Percentiles rank a stretch among this genome's conserved stretches.
Evolutionary conservation across 35 echinoderm and acorn worm species (phyloP).

Genomic region (Heliocidaris erythrogramma): DNA sequence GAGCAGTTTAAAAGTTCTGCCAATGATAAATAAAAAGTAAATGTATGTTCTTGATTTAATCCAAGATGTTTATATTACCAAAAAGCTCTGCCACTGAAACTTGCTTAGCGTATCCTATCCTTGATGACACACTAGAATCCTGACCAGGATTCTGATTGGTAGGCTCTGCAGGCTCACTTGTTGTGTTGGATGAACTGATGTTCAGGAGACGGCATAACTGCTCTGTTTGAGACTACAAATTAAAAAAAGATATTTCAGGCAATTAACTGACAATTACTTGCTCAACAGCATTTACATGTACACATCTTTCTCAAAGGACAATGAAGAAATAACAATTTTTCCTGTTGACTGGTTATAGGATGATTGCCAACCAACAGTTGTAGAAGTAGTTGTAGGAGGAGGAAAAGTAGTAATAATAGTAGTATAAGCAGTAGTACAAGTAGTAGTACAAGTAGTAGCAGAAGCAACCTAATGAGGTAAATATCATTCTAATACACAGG

Average conservation of each 20-base stretch:
- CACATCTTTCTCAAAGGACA: background rate
- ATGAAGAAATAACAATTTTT: background rate
- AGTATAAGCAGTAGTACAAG: too few species aligned
- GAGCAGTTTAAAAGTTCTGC: too few species aligned
- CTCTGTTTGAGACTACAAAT: constrained; percentile 55
- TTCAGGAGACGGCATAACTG: constrained; percentile 66
- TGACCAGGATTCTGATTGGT: background rate
- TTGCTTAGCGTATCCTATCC: constrained; percentile 19
- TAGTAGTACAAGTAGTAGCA: background rate
- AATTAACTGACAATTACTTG: too few species aligned
- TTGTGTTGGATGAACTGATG: background rate
- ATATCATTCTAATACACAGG: background rate
- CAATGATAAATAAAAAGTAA: too few species aligned
- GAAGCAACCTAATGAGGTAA: background rate
- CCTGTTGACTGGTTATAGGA: background rate
- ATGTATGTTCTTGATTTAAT: background rate
- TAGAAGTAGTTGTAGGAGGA: too few species aligned
- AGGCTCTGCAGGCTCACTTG: background rate
- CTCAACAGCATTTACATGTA: too few species aligned
- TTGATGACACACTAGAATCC: background rate
- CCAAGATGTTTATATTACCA: constrained; percentile 16
- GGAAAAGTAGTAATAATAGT: too few species aligned
- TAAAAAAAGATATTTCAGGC: background rate
- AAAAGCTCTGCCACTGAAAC: constrained; percentile 42
- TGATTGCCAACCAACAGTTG: too few species aligned